Evolutionary conservation across 2,113 vertebrate species (phyloP), one percentile per base, ranked within the genome.

Genomic region (Semicossyphus pulcher): DNA sequence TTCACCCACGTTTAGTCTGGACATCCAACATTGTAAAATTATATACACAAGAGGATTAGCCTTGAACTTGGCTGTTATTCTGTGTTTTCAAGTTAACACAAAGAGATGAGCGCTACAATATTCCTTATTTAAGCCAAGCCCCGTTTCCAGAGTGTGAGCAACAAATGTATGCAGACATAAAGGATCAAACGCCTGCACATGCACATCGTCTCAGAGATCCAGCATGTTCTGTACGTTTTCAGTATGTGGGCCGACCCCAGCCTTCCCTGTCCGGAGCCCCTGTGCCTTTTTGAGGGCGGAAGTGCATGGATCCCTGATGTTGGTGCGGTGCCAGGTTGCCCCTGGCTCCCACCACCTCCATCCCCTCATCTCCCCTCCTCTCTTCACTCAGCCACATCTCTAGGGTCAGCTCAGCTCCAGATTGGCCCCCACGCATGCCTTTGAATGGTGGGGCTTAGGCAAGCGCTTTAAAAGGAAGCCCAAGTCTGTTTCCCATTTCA

Each of bases 401-500:
- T 67, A 56, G 90, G 92, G 92, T 91, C 89, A 92, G 88, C 90
- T 91, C 89, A 80, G 91, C 92, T 89, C 88, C 86, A 92, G 88
- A 90, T 92, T 90, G 89, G 88, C 92, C 91, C 92, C 88, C 91
- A 92, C 89, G 76, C 92, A 92, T 93, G 89, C 87, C 90, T 92
- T 91, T 92, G 89, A 92, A 91, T 92, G 86, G 86, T 78, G 80
- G 85, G 88, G 89, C 89, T 93, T 90, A 91, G 90, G 86, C 88
- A 77, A 92, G 91, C 89, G 90, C 92, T 81, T 94, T 93, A 94
- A 95, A 93, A 95, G 93, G 92, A 91, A 93, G 94, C 90, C 89
- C 90, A 83, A 84, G 91, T 94, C 93, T 95, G 90, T 94, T 95
- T 95, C 95, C 94, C 92, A 94, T 96, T 96, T 96, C 90, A 51